These are phyloP conservation scores for Psammodynastes pulverulentus DNA, from an alignment of 2,113 vertebrate genomes.

Conservation along the genomic window DNA sequence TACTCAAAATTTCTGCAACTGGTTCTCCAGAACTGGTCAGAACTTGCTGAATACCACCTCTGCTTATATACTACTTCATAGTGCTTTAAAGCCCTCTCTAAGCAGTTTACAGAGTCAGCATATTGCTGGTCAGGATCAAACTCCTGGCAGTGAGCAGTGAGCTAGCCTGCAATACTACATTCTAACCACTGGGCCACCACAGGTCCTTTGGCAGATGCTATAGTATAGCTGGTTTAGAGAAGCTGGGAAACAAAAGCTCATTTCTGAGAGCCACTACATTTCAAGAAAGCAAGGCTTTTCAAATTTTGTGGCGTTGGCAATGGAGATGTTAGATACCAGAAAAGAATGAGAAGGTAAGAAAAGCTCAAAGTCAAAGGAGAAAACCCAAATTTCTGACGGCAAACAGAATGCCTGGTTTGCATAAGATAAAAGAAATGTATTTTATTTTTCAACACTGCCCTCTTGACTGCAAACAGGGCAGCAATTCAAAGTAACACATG, in stretches of 20 bases:
- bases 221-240: background rate
- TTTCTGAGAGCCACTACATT: background rate
- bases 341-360: constrained; percentile 13
- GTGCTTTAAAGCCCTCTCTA: background rate
- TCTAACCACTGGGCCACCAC: background rate
- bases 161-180: background rate
- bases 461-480: constrained; percentile 31
- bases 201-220: background rate
- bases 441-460: constrained; percentile 30
- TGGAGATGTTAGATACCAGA: constrained; percentile 7
- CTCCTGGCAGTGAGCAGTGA: background rate
- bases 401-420: constrained; percentile 12
- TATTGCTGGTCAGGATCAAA: background rate
- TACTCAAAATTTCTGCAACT: too few relatives aligned
- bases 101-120: background rate
- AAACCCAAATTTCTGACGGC: constrained; percentile 1
- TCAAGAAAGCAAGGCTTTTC: constrained; percentile 39
- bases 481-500: constrained; percentile 18
- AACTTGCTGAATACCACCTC: too few relatives aligned
- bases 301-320: constrained; percentile 24
- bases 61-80: background rate
- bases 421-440: constrained; percentile 23
- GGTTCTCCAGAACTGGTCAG: too few relatives aligned
- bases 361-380: constrained; percentile 1
- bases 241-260: background rate